Evolutionary conservation across 2,888 invertebrate genomes (phyloP).

Genomic region (Agrotis exclamationis): DNA sequence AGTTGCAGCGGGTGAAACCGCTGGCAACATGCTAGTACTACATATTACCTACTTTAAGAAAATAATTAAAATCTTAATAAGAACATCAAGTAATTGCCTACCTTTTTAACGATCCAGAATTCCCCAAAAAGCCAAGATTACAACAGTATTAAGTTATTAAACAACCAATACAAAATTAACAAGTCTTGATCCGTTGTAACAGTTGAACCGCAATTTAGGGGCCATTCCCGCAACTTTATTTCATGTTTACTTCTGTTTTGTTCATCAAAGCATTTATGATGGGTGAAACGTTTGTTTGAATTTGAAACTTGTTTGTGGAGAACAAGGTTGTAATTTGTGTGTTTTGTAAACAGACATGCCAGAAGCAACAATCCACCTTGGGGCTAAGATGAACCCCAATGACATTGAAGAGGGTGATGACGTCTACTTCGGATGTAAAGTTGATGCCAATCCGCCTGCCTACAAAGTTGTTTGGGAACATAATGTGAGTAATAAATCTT

Average conservation of each 20-base stretch:
- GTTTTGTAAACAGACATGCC: constrained; percentile 81
- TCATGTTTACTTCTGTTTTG: constrained; percentile 51
- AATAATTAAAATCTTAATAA: not conserved
- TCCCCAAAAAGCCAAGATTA: constrained; percentile 34
- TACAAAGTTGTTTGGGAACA: constrained; percentile 91
- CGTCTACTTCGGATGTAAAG: constrained; percentile 88
- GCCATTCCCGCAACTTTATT: constrained; percentile 55
- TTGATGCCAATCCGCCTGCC: constrained; percentile 88
- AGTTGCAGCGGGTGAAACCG: too few relatives aligned
- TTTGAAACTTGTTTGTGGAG: constrained; percentile 23
- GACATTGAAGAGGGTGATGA: constrained; percentile 90
- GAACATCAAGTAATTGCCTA: not conserved
- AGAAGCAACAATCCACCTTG: constrained; percentile 84
- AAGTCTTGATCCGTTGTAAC: constrained; percentile 46
- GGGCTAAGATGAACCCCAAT: constrained; percentile 88
- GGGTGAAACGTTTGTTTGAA: constrained; percentile 13
- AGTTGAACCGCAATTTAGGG: constrained; percentile 51
- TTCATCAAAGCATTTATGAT: constrained; percentile 53
- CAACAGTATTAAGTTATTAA: constrained; percentile 51
- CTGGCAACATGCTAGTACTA: too few relatives aligned
- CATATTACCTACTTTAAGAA: too few relatives aligned
- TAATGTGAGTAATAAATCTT: constrained; percentile 81
- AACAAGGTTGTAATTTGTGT: constrained; percentile 45
- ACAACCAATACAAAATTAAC: constrained; percentile 54
- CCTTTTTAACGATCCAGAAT: constrained; percentile 22